These are phyloP conservation scores for Chorisops tibialis DNA, from an alignment of 2,888 invertebrate species.

Conservation along the genomic window DNA sequence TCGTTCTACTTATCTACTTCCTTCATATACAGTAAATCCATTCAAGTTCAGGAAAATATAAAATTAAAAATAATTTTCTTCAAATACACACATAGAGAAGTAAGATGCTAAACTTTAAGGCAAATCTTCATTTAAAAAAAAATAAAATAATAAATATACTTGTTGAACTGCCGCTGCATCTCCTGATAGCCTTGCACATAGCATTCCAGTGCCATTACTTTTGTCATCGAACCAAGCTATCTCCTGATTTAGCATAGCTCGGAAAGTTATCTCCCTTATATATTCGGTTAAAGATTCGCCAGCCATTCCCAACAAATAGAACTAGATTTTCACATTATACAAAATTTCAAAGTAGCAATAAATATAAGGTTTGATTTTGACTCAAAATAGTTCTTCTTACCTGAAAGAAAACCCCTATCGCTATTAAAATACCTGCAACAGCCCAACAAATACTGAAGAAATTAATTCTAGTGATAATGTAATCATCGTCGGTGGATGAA, in stretches of 20 bases:
- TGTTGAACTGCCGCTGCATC: constrained; percentile 67
- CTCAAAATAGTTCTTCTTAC: constrained; percentile 46
- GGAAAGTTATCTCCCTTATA: constrained; percentile 54
- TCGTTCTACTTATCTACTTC: too few relatives aligned
- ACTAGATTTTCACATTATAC: constrained; percentile 41
- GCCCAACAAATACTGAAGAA: too few relatives aligned
- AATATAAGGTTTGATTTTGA: too few relatives aligned
- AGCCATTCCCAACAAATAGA: constrained; percentile 64
- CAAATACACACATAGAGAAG: too few relatives aligned
- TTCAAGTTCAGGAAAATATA: constrained; percentile 12
- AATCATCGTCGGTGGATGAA: too few relatives aligned
- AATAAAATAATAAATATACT: constrained; percentile 34
- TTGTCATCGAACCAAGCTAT: constrained; percentile 67
- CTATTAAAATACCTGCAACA: too few relatives aligned
- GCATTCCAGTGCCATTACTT: constrained; percentile 60
- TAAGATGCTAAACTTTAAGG: too few relatives aligned
- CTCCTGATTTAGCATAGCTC: constrained; percentile 63
- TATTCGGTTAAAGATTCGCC: constrained; percentile 69
- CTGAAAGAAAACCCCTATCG: neutral
- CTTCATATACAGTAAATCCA: neutral
- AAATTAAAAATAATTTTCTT: too few relatives aligned
- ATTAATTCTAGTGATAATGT: too few relatives aligned
- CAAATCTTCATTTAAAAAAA: too few relatives aligned
- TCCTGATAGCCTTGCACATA: constrained; percentile 62
- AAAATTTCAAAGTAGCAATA: neutral